Percentiles rank a stretch among this genome's conserved stretches.
These are phyloP conservation scores for Myripristis jacobus DNA, from an alignment of 2,797 vertebrate genomes.

Conservation along the genomic window DNA sequence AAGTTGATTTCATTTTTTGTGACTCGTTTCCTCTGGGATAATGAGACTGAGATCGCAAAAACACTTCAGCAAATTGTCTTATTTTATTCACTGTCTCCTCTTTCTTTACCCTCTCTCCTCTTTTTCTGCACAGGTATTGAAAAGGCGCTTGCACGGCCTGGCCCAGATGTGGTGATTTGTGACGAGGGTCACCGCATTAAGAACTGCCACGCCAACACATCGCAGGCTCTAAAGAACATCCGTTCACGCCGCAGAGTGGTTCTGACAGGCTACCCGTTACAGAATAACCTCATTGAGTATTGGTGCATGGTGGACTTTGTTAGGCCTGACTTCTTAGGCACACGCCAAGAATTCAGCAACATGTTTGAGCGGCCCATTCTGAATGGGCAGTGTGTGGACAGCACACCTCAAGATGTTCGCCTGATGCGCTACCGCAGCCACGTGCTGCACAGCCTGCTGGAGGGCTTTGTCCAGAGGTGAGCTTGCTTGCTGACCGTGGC, in stretches of 20 bases:
- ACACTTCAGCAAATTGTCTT: neutral
- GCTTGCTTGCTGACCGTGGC: conserved; percentile 67
- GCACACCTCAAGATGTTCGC: conserved; percentile 95
- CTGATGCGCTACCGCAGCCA: conserved; percentile 99
- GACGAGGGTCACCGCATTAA: conserved; percentile 99
- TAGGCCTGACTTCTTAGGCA: conserved; percentile 95
- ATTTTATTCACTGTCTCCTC: neutral
- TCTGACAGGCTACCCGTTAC: conserved; percentile 94
- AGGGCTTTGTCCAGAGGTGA: conserved; percentile 99
- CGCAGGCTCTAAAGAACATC: conserved; percentile 98
- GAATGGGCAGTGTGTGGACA: conserved; percentile 98
- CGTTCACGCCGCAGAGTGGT: conserved; percentile 95
- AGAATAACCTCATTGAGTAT: conserved; percentile 99
- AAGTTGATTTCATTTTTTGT: neutral
- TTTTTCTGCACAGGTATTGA: conserved; percentile 88
- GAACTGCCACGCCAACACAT: conserved; percentile 98
- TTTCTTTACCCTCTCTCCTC: neutral
- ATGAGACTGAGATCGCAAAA: no score
- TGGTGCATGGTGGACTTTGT: conserved; percentile 99
- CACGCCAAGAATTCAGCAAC: conserved; percentile 98
- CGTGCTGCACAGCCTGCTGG: conserved; percentile 96
- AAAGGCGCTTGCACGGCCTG: conserved; percentile 93
- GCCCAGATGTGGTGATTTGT: conserved; percentile 97
- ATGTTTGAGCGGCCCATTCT: conserved; percentile 99
- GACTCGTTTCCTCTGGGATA: neutral